Conservation (phyloP, 2,888 invertebrate genomes). For the Linyphia triangularis region DNA sequence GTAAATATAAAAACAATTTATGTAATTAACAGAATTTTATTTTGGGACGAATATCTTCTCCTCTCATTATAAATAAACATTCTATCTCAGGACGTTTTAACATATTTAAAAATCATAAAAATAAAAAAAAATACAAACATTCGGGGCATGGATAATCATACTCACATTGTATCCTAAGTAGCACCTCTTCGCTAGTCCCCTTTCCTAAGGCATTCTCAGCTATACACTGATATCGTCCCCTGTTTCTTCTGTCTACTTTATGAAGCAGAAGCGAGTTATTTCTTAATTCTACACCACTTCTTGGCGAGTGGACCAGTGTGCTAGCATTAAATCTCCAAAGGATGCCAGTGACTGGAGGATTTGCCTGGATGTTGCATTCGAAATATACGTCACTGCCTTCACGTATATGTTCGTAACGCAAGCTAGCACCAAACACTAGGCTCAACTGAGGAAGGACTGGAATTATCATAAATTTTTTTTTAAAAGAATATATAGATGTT, state of each 20-base stretch:
- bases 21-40: no score
- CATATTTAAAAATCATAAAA: no score
- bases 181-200: slow-evolving; percentile 76
- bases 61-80: no score
- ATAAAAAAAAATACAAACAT: no score
- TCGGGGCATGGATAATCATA: no score
- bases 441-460: slow-evolving; percentile 91
- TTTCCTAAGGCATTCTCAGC: slow-evolving; percentile 77
- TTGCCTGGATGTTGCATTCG: slow-evolving; percentile 93
- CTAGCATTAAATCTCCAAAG: slow-evolving; percentile 83
- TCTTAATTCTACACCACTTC: slow-evolving; percentile 75
- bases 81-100: no score
- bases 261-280: slow-evolving; percentile 77
- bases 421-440: slow-evolving; percentile 89
- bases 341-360: slow-evolving; percentile 90
- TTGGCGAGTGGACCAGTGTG: slow-evolving; percentile 70
- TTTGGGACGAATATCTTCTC: no score
- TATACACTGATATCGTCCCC: slow-evolving; percentile 77
- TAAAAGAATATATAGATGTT: neutral
- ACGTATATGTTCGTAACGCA: slow-evolving; percentile 92
- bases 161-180: slow-evolving; percentile 77
- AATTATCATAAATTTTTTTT: neutral
- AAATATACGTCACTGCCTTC: slow-evolving; percentile 95
- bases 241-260: slow-evolving; percentile 75
- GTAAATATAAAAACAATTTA: no score